Evolutionary conservation across 2,888 invertebrate genomes (phyloP).

Genomic region (Spisula solida): DNA sequence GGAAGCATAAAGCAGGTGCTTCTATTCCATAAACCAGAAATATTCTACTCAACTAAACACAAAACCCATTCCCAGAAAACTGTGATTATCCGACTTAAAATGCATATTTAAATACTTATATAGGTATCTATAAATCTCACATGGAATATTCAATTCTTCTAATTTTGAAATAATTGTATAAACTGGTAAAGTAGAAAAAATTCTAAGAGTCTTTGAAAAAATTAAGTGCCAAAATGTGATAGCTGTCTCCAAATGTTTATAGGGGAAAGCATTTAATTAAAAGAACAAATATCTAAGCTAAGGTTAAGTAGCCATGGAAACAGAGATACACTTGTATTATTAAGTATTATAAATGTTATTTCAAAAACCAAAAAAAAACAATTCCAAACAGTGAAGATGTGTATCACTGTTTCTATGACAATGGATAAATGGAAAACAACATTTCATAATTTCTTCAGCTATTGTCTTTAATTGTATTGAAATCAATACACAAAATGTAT

Average conservation of each 20-base stretch:
- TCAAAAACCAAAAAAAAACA: background rate
- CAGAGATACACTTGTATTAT: background rate
- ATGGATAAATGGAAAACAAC: background rate
- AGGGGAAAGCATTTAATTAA: background rate
- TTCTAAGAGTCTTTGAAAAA: background rate
- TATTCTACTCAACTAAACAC: background rate
- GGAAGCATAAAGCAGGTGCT: slow-evolving; percentile 3
- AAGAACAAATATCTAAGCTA: slow-evolving; percentile 15
- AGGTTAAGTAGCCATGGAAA: slow-evolving; percentile 9
- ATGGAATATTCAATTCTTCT: background rate
- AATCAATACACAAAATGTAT: background rate
- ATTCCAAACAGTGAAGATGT: background rate
- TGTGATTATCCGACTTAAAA: background rate
- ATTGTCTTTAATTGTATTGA: background rate
- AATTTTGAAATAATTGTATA: background rate
- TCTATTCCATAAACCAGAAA: background rate
- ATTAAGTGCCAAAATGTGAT: background rate
- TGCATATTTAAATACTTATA: background rate
- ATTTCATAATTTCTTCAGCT: slow-evolving; percentile 17
- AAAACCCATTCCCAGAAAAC: background rate
- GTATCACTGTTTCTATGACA: slow-evolving; percentile 4
- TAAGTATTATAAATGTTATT: background rate
- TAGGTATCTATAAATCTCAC: background rate
- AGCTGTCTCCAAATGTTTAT: background rate
- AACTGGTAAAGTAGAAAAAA: background rate